Evolutionary conservation across 2,888 invertebrate species (phyloP).

Genomic region (Mythimna ferrago): DNA sequence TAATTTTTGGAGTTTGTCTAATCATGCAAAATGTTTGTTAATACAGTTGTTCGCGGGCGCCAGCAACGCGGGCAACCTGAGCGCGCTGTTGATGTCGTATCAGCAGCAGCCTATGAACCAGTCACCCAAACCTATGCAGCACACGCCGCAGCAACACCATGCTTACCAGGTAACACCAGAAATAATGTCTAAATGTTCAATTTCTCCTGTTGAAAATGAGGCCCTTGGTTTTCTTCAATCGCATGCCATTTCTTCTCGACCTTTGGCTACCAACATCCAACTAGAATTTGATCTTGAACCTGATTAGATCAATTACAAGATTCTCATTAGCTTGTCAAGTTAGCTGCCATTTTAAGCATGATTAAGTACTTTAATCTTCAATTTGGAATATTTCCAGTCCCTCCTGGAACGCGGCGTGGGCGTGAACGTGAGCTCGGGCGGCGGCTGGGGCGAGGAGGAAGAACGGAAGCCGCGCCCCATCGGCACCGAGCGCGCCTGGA

Average conservation of each 20-base stretch:
- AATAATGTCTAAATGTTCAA: neutral
- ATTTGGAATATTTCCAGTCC: conserved; percentile 70
- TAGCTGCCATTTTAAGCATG: too few species aligned
- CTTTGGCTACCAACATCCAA: too few species aligned
- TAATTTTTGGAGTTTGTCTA: neutral
- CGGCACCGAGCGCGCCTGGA: conserved; percentile 95
- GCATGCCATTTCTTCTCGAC: too few species aligned
- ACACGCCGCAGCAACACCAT: conserved; percentile 82
- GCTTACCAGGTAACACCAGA: conserved; percentile 81
- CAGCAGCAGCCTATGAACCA: conserved; percentile 86
- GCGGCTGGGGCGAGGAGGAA: conserved; percentile 79
- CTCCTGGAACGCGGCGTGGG: conserved; percentile 85
- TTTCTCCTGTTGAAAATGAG: too few species aligned
- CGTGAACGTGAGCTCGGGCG: conserved; percentile 64
- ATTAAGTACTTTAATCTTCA: too few species aligned
- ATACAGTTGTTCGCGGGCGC: conserved; percentile 79
- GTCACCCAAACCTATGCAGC: conserved; percentile 87
- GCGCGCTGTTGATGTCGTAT: conserved; percentile 87
- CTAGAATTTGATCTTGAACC: too few species aligned
- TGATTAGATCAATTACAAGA: too few species aligned
- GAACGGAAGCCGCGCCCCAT: conserved; percentile 94
- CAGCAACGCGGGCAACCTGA: conserved; percentile 80
- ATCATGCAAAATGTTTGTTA: neutral
- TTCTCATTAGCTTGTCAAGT: too few species aligned
- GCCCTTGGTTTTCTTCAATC: too few species aligned